phyloP scores from a whole-genome alignment of 2,888 invertebrate genomes.

The Eupithecia dodoneata region DNA sequence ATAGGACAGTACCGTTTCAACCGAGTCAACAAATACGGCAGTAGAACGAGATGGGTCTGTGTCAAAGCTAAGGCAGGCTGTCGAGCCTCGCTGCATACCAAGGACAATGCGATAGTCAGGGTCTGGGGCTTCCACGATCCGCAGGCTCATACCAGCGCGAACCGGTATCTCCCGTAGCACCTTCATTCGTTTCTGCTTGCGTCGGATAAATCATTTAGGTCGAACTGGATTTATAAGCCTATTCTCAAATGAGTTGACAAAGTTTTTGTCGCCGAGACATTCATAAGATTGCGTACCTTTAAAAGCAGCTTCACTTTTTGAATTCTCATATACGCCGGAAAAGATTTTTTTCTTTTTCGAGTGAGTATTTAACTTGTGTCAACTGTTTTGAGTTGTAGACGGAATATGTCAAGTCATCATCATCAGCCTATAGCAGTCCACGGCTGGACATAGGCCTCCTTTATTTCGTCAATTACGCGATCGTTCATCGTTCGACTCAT shows the following conservation, averaged over 20 bases:
- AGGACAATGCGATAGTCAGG: slow-evolving; percentile 78
- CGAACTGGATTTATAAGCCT: background rate
- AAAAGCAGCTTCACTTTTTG: background rate
- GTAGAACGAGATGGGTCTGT: slow-evolving; percentile 77
- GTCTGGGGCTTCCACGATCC: slow-evolving; percentile 81
- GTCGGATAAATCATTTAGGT: background rate
- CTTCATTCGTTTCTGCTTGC: background rate
- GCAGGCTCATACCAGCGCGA: slow-evolving; percentile 75
- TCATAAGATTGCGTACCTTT: background rate
- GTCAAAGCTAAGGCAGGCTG: slow-evolving; percentile 80
- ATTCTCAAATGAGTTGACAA: background rate
- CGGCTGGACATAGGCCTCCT: too few relatives aligned
- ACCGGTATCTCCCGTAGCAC: slow-evolving; percentile 62
- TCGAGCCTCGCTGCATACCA: slow-evolving; percentile 75
- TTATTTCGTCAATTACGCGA: too few relatives aligned
- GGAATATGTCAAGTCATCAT: background rate
- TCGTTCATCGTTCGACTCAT: background rate
- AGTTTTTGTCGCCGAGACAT: background rate
- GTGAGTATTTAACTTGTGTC: background rate
- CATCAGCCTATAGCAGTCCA: too few relatives aligned
- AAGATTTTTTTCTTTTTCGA: background rate
- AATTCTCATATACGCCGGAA: background rate
- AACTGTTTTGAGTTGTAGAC: background rate
- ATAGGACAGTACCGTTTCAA: slow-evolving; percentile 81
- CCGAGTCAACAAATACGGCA: slow-evolving; percentile 77